Evolutionary conservation across 2,797 vertebrate species (phyloP), one percentile per base, ranked within the genome.

Genomic region (Rhinella marina): DNA sequence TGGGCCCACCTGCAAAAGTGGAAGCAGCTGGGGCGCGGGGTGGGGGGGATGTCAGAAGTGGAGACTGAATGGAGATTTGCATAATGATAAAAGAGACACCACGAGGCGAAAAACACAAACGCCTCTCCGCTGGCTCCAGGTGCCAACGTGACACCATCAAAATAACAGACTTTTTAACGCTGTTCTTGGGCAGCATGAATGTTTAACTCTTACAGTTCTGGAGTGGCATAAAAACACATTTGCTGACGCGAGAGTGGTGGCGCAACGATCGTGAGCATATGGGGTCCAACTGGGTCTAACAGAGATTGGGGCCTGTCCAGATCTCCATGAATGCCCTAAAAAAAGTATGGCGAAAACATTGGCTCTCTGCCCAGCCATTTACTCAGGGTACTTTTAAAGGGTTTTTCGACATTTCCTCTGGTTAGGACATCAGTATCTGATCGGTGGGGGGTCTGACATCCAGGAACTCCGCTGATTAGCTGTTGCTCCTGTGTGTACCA

Each of bases 141-240:
- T 82, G 80, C 48, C 62, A 76, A 87, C 13, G 41, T 29, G 29
- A 66, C 52, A 85, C n/a, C 13, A 54, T 78, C 59, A 79, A 79
- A 66, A 66, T 21, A 80, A 41, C 78, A 32, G 56, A 59, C 7
- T 19, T 61, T 61, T 21, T 59, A 52, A 41, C 23, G 19, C 32
- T 48, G 19, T 73, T 48, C 32, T 73, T 0, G 2, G 21, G 17
- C 19, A 48, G 70, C 32, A 3, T 2, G 6, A 54, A 25, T 52
- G 6, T 54, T 54, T 52, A 54, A 14, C 23, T 13, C 0, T 52
- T 54, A 1, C 16, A 54, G 13, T 54, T 13, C 23, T 25, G 8
- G 4, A 76, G 21, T 76, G 13, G 48, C 11, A 54, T 13, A 54
- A 54, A 54, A 23, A n/a, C 50, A 52, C 21, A 23, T 21, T 23